Percentiles rank a stretch among this genome's conserved stretches.
Conservation (phyloP, 2,113 vertebrate genomes). For the Takifugu flavidus region DNA sequence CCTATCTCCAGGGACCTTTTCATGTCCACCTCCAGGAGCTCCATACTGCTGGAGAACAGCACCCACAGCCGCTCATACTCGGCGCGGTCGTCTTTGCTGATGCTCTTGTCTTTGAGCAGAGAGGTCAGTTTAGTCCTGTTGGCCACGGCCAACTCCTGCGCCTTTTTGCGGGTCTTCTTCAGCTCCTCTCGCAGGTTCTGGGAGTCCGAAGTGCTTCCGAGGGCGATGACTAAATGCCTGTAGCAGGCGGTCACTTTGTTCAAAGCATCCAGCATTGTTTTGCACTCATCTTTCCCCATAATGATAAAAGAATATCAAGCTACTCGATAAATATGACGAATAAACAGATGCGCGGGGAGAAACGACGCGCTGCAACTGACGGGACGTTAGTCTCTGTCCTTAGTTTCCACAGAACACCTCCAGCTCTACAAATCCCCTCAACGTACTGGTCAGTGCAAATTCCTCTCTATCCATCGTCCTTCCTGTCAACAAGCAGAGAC, state of each 20-base stretch:
- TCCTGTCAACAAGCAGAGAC: conserved; percentile 44
- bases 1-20: conserved; percentile 87
- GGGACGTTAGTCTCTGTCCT: conserved; percentile 14
- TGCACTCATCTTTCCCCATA: conserved; percentile 93
- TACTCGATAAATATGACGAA: conserved; percentile 3
- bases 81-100: conserved; percentile 83
- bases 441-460: conserved; percentile 52
- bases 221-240: conserved; percentile 88
- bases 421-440: conserved; percentile 60
- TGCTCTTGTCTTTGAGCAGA: conserved; percentile 82
- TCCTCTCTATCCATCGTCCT: conserved; percentile 72
- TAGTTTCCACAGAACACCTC: conserved; percentile 57
- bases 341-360: conserved; percentile 8
- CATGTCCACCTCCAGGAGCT: conserved; percentile 95
- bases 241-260: conserved; percentile 93
- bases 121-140: conserved; percentile 84
- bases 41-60: conserved; percentile 93
- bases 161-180: conserved; percentile 88
- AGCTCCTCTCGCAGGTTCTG: conserved; percentile 92
- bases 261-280: conserved; percentile 90
- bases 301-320: neutral
- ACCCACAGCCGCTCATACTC: conserved; percentile 98
- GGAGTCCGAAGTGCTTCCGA: conserved; percentile 93
- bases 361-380: conserved; percentile 19
- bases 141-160: conserved; percentile 88